Percentiles rank a stretch among this genome's conserved stretches.
These are phyloP conservation scores for Cotesia congregata DNA, from an alignment of 2,888 invertebrate genomes.

Conservation along the genomic window DNA sequence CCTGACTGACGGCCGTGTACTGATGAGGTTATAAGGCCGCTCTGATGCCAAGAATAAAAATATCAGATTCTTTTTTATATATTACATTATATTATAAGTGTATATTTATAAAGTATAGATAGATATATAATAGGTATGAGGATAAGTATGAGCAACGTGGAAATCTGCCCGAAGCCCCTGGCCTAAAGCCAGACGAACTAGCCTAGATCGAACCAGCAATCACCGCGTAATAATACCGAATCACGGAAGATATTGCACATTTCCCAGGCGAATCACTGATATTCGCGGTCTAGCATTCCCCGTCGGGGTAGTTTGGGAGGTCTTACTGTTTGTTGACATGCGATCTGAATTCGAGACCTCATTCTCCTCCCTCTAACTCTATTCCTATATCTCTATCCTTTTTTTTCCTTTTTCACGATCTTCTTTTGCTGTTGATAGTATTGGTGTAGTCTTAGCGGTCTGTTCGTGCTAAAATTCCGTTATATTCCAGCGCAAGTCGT, in stretches of 20 bases:
- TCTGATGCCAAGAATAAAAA: background rate
- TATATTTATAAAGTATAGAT: too few species aligned
- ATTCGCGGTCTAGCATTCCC: conserved; percentile 61
- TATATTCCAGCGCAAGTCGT: conserved; percentile 13
- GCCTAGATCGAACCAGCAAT: conserved; percentile 53
- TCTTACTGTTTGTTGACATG: conserved; percentile 67
- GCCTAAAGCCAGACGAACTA: conserved; percentile 47
- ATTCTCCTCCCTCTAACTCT: conserved; percentile 40
- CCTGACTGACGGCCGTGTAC: background rate
- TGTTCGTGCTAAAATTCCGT: conserved; percentile 38
- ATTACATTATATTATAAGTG: background rate
- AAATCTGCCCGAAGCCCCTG: conserved; percentile 26
- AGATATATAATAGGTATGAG: conserved; percentile 28
- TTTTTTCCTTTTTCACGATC: background rate
- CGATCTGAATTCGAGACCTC: conserved; percentile 61
- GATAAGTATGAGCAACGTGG: conserved; percentile 22
- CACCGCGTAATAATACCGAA: conserved; percentile 67
- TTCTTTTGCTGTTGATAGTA: conserved; percentile 14
- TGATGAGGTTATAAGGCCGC: background rate
- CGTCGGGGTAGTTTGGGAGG: conserved; percentile 56
- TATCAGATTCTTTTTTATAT: background rate
- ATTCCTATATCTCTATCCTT: conserved; percentile 8
- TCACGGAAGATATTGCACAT: conserved; percentile 69
- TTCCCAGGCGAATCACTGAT: conserved; percentile 66
- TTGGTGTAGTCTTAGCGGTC: background rate